Conservation (phyloP, 2,888 invertebrate genomes). For the Tubulanus polymorphus region DNA sequence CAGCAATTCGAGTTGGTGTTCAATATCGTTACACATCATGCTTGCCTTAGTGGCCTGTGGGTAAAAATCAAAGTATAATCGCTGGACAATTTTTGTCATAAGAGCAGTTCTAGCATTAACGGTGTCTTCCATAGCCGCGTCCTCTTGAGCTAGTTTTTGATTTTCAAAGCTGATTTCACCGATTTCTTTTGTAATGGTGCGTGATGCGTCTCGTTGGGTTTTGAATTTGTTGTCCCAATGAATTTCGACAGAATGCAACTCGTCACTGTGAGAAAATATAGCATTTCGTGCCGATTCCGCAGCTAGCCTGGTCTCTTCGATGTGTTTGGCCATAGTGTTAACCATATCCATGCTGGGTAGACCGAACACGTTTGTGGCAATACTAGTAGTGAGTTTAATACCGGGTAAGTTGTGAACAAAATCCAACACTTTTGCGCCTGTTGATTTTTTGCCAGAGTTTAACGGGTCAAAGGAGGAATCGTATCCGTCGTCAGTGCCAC, state of each 20-base stretch:
- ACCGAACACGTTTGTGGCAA: not conserved
- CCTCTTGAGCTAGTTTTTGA: not conserved
- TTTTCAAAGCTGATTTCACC: not conserved
- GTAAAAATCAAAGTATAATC: too few relatives aligned
- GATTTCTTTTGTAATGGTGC: not conserved
- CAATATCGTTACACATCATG: too few relatives aligned
- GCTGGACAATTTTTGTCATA: not conserved
- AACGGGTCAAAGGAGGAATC: too few relatives aligned
- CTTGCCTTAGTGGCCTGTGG: too few relatives aligned
- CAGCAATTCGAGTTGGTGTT: too few relatives aligned
- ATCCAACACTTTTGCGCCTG: not conserved
- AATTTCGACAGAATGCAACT: not conserved
- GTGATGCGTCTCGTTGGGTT: not conserved
- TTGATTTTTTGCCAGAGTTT: too few relatives aligned
- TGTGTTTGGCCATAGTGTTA: not conserved
- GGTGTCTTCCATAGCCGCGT: not conserved
- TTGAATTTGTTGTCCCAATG: not conserved
- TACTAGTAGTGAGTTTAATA: not conserved
- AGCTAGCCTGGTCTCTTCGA: not conserved
- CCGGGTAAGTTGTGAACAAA: not conserved
- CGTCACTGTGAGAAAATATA: not conserved
- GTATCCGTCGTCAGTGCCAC: not conserved
- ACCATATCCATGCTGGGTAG: conserved; percentile 1
- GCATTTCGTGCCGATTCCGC: not conserved
- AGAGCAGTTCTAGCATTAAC: too few relatives aligned